Evolutionary conservation across 2,113 vertebrate species (phyloP).

Genomic region (Nothoprocta perdicaria): DNA sequence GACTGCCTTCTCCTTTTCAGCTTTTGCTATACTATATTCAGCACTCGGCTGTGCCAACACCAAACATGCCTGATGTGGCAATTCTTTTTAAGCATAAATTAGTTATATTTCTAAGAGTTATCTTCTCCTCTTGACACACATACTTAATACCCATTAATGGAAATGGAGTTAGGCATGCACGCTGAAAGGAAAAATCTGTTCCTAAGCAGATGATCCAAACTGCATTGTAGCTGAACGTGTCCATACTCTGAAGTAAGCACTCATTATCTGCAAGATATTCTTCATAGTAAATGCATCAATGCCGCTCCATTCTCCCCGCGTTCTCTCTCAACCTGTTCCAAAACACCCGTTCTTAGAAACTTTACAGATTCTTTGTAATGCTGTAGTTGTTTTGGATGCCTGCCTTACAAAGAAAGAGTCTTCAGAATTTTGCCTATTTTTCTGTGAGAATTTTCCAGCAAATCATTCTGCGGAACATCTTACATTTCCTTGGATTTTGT

Average conservation of each 20-base stretch:
- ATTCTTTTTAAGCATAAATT: conserved; percentile 56
- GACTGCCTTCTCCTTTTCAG: conserved; percentile 56
- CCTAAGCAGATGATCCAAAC: conserved; percentile 65
- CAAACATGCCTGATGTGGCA: conserved; percentile 63
- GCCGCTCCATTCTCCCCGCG: neutral
- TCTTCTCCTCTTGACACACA: conserved; percentile 70
- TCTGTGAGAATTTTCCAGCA: conserved; percentile 65
- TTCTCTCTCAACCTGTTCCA: neutral
- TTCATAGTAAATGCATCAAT: conserved; percentile 38
- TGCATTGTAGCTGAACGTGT: conserved; percentile 70
- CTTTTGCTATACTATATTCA: conserved; percentile 65
- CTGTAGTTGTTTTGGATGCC: conserved; percentile 3
- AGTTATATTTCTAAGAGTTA: conserved; percentile 70
- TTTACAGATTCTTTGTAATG: neutral
- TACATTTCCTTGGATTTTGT: conserved; percentile 54
- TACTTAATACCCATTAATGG: conserved; percentile 76
- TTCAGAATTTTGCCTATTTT: conserved; percentile 55
- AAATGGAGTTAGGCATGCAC: conserved; percentile 70
- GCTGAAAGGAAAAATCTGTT: conserved; percentile 67
- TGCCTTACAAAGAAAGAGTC: conserved; percentile 44
- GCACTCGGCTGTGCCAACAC: conserved; percentile 62
- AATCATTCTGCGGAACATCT: conserved; percentile 60
- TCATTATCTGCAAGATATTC: conserved; percentile 51
- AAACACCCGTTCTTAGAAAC: conserved; percentile 15
- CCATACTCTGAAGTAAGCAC: conserved; percentile 54